A percentile compares a stretch with the other conserved stretches of the same genome.
These are phyloP conservation scores for Athetis lepigone DNA, from an alignment of 2,888 invertebrate species.

Conservation along the genomic window DNA sequence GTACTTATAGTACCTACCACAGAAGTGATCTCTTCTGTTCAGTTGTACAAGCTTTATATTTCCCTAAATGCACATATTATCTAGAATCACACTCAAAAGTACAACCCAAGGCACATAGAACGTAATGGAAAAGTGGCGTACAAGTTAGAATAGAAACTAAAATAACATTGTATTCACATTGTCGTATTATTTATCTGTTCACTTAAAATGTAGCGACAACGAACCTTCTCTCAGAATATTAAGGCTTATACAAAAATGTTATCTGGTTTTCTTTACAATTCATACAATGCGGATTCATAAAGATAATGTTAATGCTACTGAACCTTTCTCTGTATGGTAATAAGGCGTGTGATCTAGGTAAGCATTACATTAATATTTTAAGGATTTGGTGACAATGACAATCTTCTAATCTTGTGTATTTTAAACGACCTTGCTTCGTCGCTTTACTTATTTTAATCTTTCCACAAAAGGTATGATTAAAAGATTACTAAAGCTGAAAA, in stretches of 20 bases:
- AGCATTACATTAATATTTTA: slow-evolving; percentile 33
- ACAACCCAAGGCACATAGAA: slow-evolving; percentile 8
- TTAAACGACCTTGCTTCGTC: background rate
- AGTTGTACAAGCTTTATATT: too few relatives aligned
- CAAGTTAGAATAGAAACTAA: slow-evolving; percentile 36
- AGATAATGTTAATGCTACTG: slow-evolving; percentile 48
- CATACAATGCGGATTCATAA: slow-evolving; percentile 55
- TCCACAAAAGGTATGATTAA: too few relatives aligned
- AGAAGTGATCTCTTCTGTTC: too few relatives aligned
- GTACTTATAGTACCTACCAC: too few relatives aligned
- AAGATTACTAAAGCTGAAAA: too few relatives aligned
- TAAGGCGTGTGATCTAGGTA: slow-evolving; percentile 29
- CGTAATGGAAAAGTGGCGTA: slow-evolving; percentile 36
- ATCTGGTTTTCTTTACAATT: slow-evolving; percentile 45
- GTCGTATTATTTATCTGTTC: slow-evolving; percentile 20
- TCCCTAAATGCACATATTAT: background rate
- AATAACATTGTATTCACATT: slow-evolving; percentile 14
- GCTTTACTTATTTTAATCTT: background rate
- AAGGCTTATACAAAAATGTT: slow-evolving; percentile 43
- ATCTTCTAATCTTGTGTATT: background rate
- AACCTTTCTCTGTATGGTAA: slow-evolving; percentile 41
- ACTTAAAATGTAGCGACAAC: slow-evolving; percentile 22
- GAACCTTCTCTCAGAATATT: slow-evolving; percentile 35
- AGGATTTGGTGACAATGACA: slow-evolving; percentile 8
- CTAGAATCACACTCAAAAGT: background rate